Conservation (phyloP, 2,888 invertebrate species). For the Xanthia togata region DNA sequence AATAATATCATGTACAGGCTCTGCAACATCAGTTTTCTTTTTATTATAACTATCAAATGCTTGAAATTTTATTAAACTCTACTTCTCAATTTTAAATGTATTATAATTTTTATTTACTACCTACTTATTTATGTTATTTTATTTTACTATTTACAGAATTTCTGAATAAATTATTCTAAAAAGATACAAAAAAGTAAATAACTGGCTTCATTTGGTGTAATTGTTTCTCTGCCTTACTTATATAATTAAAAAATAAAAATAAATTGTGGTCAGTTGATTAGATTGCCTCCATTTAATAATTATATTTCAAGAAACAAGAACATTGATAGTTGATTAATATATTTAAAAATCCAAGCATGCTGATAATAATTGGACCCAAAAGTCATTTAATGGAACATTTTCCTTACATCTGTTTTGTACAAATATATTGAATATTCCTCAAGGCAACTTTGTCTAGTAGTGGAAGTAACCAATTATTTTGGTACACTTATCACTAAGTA, state of each 20-base stretch:
- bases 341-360: background rate
- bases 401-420: background rate
- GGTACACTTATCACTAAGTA: conserved; percentile 50
- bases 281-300: background rate
- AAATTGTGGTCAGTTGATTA: background rate
- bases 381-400: conserved; percentile 2
- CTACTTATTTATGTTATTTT: background rate
- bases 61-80: background rate
- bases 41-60: background rate
- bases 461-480: conserved; percentile 59
- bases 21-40: background rate
- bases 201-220: background rate
- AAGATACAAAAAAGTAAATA: background rate
- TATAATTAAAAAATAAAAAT: background rate
- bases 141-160: background rate
- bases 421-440: conserved; percentile 16
- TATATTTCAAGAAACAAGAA: background rate
- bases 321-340: background rate
- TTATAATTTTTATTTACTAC: background rate
- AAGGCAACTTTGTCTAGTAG: conserved; percentile 29
- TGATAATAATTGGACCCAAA: background rate
- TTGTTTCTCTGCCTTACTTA: background rate
- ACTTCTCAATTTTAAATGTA: background rate
- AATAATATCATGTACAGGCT: background rate
- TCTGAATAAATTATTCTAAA: background rate